Percentiles rank a stretch among this genome's conserved stretches.
These are phyloP conservation scores for Gobionotothen gibberifrons DNA, from an alignment of 2,797 vertebrate species.

Conservation along the genomic window DNA sequence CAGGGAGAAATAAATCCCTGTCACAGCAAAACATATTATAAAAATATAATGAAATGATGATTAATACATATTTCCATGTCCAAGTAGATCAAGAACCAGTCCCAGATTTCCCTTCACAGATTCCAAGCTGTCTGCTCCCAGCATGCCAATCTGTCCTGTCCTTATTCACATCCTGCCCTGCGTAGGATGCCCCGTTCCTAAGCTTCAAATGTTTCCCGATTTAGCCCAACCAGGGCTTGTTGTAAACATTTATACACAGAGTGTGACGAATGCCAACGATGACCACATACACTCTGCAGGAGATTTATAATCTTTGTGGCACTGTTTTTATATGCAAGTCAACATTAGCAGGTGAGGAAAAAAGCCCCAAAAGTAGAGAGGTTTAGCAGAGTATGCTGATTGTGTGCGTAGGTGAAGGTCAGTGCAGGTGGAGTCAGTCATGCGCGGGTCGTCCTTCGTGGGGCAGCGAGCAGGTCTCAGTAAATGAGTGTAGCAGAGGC, in stretches of 20 bases:
- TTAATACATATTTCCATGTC: conserved; percentile 36
- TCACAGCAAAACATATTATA: conserved; percentile 21
- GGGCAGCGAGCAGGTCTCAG: conserved; percentile 72
- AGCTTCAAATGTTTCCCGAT: conserved; percentile 66
- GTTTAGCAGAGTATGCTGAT: conserved; percentile 18
- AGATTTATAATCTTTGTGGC: conserved; percentile 33
- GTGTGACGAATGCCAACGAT: conserved; percentile 53
- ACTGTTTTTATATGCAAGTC: conserved; percentile 23
- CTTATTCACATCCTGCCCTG: conserved; percentile 77
- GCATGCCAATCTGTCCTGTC: conserved; percentile 83
- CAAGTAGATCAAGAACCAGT: conserved; percentile 48
- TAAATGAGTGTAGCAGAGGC: conserved; percentile 83
- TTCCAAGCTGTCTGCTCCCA: conserved; percentile 75
- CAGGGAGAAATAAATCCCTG: conserved; percentile 6
- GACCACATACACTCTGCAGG: conserved; percentile 56
- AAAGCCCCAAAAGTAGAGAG: not conserved
- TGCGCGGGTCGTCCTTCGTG: conserved; percentile 73
- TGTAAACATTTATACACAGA: conserved; percentile 54
- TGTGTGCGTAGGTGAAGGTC: conserved; percentile 70
- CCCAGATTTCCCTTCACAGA: conserved; percentile 55
- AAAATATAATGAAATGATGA: conserved; percentile 10
- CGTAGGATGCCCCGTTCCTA: conserved; percentile 72
- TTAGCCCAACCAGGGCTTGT: conserved; percentile 62
- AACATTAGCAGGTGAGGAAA: conserved; percentile 15
- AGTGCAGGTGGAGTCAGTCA: conserved; percentile 80